Evolutionary conservation across 2,113 vertebrate genomes (phyloP).

Genomic region (Aspiorhynchus laticeps): DNA sequence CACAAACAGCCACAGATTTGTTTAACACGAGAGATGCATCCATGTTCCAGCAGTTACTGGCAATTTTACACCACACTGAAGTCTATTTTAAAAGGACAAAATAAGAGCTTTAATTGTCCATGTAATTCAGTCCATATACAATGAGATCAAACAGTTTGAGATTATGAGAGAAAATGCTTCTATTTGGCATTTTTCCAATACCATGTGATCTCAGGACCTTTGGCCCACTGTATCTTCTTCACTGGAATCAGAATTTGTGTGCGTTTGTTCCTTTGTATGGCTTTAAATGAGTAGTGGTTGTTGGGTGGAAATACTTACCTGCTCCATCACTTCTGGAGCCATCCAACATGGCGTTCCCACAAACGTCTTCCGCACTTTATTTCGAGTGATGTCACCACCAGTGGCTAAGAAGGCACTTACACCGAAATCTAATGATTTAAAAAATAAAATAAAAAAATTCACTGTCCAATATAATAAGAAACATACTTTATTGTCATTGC

Average conservation of each 20-base stretch:
- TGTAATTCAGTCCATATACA: background rate
- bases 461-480: background rate
- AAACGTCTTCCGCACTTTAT: constrained; percentile 98
- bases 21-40: background rate
- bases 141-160: background rate
- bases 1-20: background rate
- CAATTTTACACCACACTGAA: background rate
- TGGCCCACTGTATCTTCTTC: too few species aligned
- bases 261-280: background rate
- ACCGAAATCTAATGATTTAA: constrained; percentile 83
- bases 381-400: constrained; percentile 95
- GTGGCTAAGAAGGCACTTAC: constrained; percentile 96
- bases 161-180: background rate
- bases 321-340: constrained; percentile 98
- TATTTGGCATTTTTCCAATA: background rate
- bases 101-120: constrained; percentile 4
- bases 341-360: constrained; percentile 98
- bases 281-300: background rate
- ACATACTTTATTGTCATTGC: background rate
- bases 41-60: background rate
- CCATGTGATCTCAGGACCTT: background rate
- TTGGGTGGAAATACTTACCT: constrained; percentile 68
- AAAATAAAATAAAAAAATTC: background rate
- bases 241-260: background rate
- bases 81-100: background rate